These are phyloP conservation scores for Drosophila malerkotliana DNA, from an alignment of 1,140 invertebrate species.

Conservation along the genomic window DNA sequence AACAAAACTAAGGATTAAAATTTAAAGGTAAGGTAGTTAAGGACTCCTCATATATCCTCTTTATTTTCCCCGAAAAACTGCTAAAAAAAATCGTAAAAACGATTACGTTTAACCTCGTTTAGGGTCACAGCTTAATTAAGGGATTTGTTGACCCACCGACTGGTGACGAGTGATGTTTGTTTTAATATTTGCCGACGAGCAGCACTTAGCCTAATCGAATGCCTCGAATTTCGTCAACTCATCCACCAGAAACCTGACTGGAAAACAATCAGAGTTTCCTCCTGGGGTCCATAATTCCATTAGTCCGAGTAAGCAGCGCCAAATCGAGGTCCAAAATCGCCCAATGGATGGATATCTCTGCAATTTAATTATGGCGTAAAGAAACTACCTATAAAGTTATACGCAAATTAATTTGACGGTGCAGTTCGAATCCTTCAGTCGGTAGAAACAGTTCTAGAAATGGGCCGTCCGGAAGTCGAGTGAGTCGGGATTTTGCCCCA, in stretches of 20 bases:
- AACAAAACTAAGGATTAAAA: neutral
- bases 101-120: no score
- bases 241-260: conserved; percentile 14
- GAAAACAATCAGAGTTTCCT: conserved; percentile 33
- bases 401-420: neutral
- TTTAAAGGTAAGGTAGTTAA: neutral
- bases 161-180: conserved; percentile 4
- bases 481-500: conserved; percentile 1
- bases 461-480: neutral
- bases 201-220: conserved; percentile 62
- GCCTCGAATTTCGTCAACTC: conserved; percentile 56
- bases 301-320: conserved; percentile 30
- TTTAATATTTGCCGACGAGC: conserved; percentile 28
- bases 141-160: conserved; percentile 12
- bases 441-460: conserved; percentile 25
- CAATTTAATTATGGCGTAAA: conserved; percentile 53
- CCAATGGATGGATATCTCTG: conserved; percentile 10
- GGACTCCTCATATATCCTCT: no score
- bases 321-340: conserved; percentile 25
- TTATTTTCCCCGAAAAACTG: neutral
- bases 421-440: conserved; percentile 31
- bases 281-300: conserved; percentile 40
- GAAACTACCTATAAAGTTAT: neutral
- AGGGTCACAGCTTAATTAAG: conserved; percentile 7
- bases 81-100: neutral